phyloP scores from a whole-genome alignment of 2,113 vertebrate species.

The Paraplagusia blochii region DNA sequence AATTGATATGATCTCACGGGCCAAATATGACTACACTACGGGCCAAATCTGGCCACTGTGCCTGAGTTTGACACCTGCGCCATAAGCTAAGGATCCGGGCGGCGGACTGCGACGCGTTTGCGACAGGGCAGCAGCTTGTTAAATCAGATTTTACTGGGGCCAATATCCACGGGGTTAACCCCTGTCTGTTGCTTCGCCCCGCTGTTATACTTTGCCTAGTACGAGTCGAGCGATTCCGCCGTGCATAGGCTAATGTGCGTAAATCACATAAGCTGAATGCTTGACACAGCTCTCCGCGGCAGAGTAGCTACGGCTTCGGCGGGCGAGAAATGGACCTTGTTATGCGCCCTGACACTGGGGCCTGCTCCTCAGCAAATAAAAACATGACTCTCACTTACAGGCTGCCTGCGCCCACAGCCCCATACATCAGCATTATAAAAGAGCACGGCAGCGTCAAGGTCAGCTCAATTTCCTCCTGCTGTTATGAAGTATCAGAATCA shows the following conservation, averaged over 20 bases:
- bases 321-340: constrained; percentile 76
- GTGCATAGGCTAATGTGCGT: constrained; percentile 59
- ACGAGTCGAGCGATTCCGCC: constrained; percentile 38
- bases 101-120: constrained; percentile 6
- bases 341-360: constrained; percentile 75
- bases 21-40: no score
- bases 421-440: constrained; percentile 78
- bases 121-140: constrained; percentile 7
- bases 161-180: constrained; percentile 30
- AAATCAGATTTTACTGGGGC: constrained; percentile 34
- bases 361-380: constrained; percentile 76
- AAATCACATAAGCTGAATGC: constrained; percentile 55
- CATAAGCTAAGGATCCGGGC: no score
- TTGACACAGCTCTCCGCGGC: constrained; percentile 52
- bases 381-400: constrained; percentile 80
- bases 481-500: constrained; percentile 73
- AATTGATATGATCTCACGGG: no score
- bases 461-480: constrained; percentile 76
- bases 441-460: constrained; percentile 74
- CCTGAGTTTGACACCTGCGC: no score
- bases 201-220: constrained; percentile 28
- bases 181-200: constrained; percentile 10
- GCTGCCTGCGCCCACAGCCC: constrained; percentile 60
- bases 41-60: no score
- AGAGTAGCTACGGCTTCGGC: constrained; percentile 45